Conservation (phyloP, 64 coral and sea anemone species). For the Actinia tenebrosa region DNA sequence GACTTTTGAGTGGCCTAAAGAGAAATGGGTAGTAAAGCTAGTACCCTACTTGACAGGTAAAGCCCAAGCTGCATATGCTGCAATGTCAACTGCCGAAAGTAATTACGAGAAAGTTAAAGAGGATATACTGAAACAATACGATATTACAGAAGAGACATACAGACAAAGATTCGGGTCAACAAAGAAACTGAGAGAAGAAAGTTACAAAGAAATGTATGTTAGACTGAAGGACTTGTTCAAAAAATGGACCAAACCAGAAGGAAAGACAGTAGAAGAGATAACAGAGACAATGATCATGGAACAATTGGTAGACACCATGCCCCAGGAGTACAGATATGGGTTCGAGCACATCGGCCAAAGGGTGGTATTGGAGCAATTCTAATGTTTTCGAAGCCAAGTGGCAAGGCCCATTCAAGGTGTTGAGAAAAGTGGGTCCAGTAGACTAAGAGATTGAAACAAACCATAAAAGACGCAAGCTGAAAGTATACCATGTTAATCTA, state of each 20-base stretch:
- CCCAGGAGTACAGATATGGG: conserved; percentile 33
- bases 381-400: conserved; percentile 50
- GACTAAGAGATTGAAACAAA: conserved; percentile 26
- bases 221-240: conserved; percentile 22
- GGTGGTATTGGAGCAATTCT: conserved; percentile 18
- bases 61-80: conserved; percentile 46
- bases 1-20: conserved; percentile 24
- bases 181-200: conserved; percentile 38
- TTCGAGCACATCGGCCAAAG: conserved; percentile 29
- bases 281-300: conserved; percentile 38
- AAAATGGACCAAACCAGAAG: conserved; percentile 42
- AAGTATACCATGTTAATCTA: conserved; percentile 42
- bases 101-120: conserved; percentile 46
- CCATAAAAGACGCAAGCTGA: conserved; percentile 13
- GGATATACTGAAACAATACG: conserved; percentile 38
- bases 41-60: conserved; percentile 44
- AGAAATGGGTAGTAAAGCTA: conserved; percentile 43
- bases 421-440: conserved; percentile 36
- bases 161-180: conserved; percentile 42
- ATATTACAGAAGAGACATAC: conserved; percentile 58
- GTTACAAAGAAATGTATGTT: conserved; percentile 35
- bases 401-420: conserved; percentile 44
- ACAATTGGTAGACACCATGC: conserved; percentile 41
- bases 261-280: conserved; percentile 26
- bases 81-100: conserved; percentile 18